Percentiles rank a stretch among this genome's conserved stretches.
phyloP scores from a whole-genome alignment of 2,113 vertebrate genomes.

The Gila orcuttii region DNA sequence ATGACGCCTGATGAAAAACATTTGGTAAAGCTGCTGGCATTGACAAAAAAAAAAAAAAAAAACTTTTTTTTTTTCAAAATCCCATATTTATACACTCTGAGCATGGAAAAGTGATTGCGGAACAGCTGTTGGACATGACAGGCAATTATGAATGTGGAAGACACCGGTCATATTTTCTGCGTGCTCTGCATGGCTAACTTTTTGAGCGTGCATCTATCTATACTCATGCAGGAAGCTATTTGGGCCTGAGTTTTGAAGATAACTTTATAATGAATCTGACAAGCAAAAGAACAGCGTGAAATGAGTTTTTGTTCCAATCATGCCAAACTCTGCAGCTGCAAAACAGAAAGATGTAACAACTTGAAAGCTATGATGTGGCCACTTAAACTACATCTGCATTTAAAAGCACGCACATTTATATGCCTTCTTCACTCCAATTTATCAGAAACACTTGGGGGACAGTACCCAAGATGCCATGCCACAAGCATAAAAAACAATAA shows the following conservation, averaged over 20 bases:
- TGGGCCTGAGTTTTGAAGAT: constrained; percentile 25
- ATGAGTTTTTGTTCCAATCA: constrained; percentile 26
- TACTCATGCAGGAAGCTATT: constrained; percentile 16
- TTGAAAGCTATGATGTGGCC: background rate
- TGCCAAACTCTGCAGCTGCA: background rate
- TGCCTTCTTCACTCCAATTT: background rate
- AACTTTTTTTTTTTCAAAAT: constrained; percentile 16
- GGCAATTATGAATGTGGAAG: constrained; percentile 46
- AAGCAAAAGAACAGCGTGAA: constrained; percentile 22
- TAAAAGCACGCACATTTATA: constrained; percentile 11
- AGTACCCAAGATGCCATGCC: background rate
- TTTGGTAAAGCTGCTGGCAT: constrained; percentile 6
- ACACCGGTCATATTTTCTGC: constrained; percentile 32
- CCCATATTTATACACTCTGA: constrained; percentile 14
- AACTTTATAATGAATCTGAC: constrained; percentile 39
- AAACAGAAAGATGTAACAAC: constrained; percentile 6
- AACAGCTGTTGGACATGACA: constrained; percentile 46
- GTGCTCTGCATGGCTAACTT: constrained; percentile 43
- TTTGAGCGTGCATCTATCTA: constrained; percentile 28
- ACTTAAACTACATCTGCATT: background rate
- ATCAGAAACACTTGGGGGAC: background rate
- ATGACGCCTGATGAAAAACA: background rate
- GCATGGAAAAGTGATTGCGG: constrained; percentile 24
- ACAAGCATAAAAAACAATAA: constrained; percentile 15
- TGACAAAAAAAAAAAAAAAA: background rate